phyloP scores from a whole-genome alignment of 2,888 invertebrate species.

The Mimumesa dahlbomi region DNA sequence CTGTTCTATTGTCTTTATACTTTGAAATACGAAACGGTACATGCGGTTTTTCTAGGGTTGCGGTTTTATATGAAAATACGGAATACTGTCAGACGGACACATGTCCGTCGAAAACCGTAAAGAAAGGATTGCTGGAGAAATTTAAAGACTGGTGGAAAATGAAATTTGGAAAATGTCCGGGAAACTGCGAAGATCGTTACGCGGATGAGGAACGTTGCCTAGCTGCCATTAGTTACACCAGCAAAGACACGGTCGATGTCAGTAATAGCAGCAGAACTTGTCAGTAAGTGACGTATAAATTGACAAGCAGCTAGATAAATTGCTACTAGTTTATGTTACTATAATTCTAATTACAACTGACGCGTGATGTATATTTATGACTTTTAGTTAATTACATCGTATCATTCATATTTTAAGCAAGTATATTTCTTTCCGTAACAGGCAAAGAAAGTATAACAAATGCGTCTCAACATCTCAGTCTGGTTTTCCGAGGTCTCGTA shows the following conservation, averaged over 20 bases:
- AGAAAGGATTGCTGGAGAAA: constrained; percentile 47
- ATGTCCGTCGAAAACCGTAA: constrained; percentile 39
- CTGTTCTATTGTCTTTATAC: no score
- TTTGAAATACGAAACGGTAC: background rate
- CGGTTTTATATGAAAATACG: constrained; percentile 67
- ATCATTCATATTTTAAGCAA: background rate
- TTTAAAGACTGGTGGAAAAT: constrained; percentile 61
- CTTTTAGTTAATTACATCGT: no score
- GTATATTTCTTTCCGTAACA: constrained; percentile 9
- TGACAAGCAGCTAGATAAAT: no score
- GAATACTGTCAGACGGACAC: constrained; percentile 62
- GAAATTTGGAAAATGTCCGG: constrained; percentile 60
- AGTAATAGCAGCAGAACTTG: constrained; percentile 49
- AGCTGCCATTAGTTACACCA: constrained; percentile 70
- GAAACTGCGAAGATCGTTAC: constrained; percentile 51
- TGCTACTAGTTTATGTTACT: no score
- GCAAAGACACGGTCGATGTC: constrained; percentile 61
- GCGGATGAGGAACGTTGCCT: constrained; percentile 71
- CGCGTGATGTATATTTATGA: no score
- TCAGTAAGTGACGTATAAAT: constrained; percentile 45
- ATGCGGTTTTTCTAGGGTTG: constrained; percentile 62
- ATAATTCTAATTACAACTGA: background rate
- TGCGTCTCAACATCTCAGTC: constrained; percentile 60
- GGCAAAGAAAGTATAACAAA: constrained; percentile 58
- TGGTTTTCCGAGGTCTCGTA: constrained; percentile 48